These are phyloP conservation scores for Mellilla xanthometata DNA, from an alignment of 2,888 invertebrate genomes.

Conservation along the genomic window DNA sequence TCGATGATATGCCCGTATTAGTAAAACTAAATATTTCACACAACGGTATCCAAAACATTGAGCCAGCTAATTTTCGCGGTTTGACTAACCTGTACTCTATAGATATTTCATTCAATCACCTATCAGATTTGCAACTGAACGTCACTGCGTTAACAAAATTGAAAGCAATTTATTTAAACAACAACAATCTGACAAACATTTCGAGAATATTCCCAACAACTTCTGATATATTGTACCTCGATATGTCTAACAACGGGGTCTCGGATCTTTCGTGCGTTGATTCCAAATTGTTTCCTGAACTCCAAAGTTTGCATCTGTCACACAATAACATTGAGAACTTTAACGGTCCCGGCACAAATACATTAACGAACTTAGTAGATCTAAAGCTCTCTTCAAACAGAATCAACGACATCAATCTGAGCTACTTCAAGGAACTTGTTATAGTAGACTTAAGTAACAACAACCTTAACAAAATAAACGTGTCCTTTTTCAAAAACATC, in stretches of 20 bases:
- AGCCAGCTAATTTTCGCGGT: slow-evolving; percentile 51
- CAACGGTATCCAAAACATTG: slow-evolving; percentile 52
- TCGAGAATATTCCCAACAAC: slow-evolving; percentile 40
- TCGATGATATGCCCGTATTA: slow-evolving; percentile 56
- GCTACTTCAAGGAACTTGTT: slow-evolving; percentile 51
- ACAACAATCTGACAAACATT: slow-evolving; percentile 50
- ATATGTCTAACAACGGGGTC: slow-evolving; percentile 55
- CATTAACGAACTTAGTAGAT: slow-evolving; percentile 47
- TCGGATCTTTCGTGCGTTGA: slow-evolving; percentile 35
- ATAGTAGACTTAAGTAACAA: slow-evolving; percentile 58
- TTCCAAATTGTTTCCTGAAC: slow-evolving; percentile 40
- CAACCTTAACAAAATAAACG: slow-evolving; percentile 44
- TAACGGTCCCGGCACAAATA: slow-evolving; percentile 52
- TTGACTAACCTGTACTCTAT: slow-evolving; percentile 60
- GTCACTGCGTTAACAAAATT: slow-evolving; percentile 43
- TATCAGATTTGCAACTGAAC: slow-evolving; percentile 44
- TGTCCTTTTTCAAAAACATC: slow-evolving; percentile 48
- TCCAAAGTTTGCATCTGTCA: slow-evolving; percentile 51
- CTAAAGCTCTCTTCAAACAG: slow-evolving; percentile 54
- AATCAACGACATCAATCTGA: slow-evolving; percentile 51
- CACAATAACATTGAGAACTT: slow-evolving; percentile 56
- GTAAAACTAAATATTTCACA: slow-evolving; percentile 60
- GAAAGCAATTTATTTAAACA: slow-evolving; percentile 56
- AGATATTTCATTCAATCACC: slow-evolving; percentile 59
- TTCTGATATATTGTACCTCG: slow-evolving; percentile 47